phyloP scores from a whole-genome alignment of 2,797 vertebrate species.

The Parotocinclus haroldoi region DNA sequence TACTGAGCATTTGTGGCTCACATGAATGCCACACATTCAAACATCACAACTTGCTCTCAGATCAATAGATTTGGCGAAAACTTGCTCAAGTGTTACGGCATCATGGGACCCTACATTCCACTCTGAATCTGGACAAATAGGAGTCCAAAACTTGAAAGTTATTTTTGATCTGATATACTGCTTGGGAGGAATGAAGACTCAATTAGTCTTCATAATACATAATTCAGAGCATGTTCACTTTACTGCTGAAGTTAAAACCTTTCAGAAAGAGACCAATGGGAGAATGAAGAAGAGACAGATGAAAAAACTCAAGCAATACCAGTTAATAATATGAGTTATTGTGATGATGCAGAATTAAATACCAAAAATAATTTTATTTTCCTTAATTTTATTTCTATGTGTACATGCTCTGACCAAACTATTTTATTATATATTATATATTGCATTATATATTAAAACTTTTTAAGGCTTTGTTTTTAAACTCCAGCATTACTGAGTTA shows the following conservation, averaged over 20 bases:
- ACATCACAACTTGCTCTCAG: too few relatives aligned
- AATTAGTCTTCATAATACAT: slow-evolving; percentile 57
- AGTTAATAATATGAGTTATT: background rate
- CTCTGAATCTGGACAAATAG: slow-evolving; percentile 20
- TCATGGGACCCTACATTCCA: slow-evolving; percentile 2
- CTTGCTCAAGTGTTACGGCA: background rate
- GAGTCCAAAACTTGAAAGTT: slow-evolving; percentile 33
- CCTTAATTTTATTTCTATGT: too few relatives aligned
- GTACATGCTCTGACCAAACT: too few relatives aligned
- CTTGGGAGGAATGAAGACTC: slow-evolving; percentile 55
- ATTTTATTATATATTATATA: too few relatives aligned
- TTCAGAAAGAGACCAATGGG: slow-evolving; percentile 43
- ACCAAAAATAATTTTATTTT: too few relatives aligned
- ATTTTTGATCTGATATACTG: slow-evolving; percentile 51
- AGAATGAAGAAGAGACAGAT: slow-evolving; percentile 18
- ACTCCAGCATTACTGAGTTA: too few relatives aligned
- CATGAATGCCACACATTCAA: too few relatives aligned
- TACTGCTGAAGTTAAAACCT: slow-evolving; percentile 60
- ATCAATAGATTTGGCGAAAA: too few relatives aligned
- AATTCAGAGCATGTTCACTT: slow-evolving; percentile 61
- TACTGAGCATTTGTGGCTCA: too few relatives aligned
- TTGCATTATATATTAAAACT: too few relatives aligned
- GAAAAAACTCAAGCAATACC: background rate
- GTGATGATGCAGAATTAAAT: too few relatives aligned
- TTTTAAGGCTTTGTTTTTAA: too few relatives aligned